phyloP scores from a whole-genome alignment of 2,797 vertebrate genomes.

The Notolabrus celidotus region DNA sequence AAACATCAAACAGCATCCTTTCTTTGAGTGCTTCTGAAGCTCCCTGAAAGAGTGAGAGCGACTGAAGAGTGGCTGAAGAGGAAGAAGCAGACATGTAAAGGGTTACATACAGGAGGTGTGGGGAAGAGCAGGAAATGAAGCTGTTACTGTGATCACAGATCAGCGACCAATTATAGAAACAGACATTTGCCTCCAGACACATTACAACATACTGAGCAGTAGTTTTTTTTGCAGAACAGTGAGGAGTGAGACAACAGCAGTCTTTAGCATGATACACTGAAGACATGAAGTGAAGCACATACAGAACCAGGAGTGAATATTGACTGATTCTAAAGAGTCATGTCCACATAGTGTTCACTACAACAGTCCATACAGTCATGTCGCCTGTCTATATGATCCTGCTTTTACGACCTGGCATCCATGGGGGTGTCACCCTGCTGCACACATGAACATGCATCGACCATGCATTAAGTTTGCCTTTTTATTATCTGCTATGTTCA shows the following conservation, averaged over 20 bases:
- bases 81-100: conserved; percentile 28
- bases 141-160: conserved; percentile 60
- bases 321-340: neutral
- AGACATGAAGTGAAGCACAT: conserved; percentile 11
- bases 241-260: conserved; percentile 18
- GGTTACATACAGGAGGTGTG: conserved; percentile 37
- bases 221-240: conserved; percentile 43
- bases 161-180: conserved; percentile 50
- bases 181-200: conserved; percentile 41
- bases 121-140: conserved; percentile 55
- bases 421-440: conserved; percentile 24
- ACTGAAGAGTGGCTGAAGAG: conserved; percentile 35
- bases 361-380: conserved; percentile 15
- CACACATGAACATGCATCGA: conserved; percentile 7
- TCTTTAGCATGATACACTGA: conserved; percentile 1
- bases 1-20: conserved; percentile 54
- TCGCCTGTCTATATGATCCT: neutral
- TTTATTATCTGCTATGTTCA: conserved; percentile 15
- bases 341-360: conserved; percentile 12
- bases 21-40: conserved; percentile 42
- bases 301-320: conserved; percentile 5
- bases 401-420: conserved; percentile 9
- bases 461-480: neutral
- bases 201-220: conserved; percentile 37
- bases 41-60: conserved; percentile 24